Base-by-base conservation (phyloP, 1,140 invertebrate species). In the Drosophila mauritiana region DNA sequence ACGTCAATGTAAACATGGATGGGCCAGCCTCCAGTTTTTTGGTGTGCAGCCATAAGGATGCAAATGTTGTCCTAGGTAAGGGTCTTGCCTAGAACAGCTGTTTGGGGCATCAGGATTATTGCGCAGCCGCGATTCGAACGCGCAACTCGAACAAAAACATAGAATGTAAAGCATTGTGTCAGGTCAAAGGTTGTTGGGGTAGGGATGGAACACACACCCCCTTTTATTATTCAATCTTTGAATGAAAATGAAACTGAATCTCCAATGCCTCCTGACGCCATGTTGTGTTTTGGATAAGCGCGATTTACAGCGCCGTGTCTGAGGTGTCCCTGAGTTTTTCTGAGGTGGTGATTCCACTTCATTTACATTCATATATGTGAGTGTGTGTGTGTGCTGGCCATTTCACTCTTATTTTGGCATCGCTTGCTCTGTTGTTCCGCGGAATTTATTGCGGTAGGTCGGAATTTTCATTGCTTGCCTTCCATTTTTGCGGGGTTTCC, bases 371-470 rank as follows among this genome's bases (percentile, higher is more conserved):
- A 11, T 51, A n/a, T 54, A n/a, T 40, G 36, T n/a, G 15, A 17
- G 17, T 45, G 17, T 54, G 68, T 45, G 34, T 49, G 36, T 34
- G 25, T 59, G 20, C 42, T 52, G 57, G 65, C 72, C 59, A 81
- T 86, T 86, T 86, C 74, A 78, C 84, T 89, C 77, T 74, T 69
- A 83, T 88, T 88, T 84, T 63, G 80, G 58, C 73, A 74, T 43
- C 45, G 48, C 40, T 78, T 52, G 64, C 75, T 58, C 56, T 69
- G 63, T 53, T 68, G 73, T 72, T 54, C 36, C 78, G 80, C 63
- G 85, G 78, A 85, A 91, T 91, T 91, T 91, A 83, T 91, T 91
- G 88, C 61, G 88, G 88, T 80, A 91, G 88, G 88, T 91, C 88
- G 88, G 88, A 83, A 90, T 76, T 91, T 91, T 91, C 80, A 90